Evolutionary conservation across 2,113 vertebrate species (phyloP).

Genomic region (Hassar affinis): DNA sequence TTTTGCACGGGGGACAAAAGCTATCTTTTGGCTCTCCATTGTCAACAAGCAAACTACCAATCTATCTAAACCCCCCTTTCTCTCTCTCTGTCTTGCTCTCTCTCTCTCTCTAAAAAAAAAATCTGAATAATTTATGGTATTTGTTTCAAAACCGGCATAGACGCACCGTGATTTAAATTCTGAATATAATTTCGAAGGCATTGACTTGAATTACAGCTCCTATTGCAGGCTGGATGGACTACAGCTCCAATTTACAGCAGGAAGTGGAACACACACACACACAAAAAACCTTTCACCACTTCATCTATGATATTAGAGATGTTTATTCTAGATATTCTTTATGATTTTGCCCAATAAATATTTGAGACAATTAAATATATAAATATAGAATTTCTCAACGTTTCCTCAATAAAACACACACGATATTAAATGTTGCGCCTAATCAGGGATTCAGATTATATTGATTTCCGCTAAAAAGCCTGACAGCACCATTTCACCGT

Average conservation of each 20-base stretch:
- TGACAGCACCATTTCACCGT: constrained; percentile 3
- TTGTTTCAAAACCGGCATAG: constrained; percentile 51
- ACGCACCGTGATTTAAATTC: constrained; percentile 51
- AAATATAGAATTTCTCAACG: background rate
- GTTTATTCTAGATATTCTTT: background rate
- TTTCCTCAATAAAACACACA: background rate
- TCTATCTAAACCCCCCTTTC: background rate
- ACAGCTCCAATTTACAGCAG: constrained; percentile 10
- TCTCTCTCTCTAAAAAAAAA: constrained; percentile 30
- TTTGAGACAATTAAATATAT: background rate
- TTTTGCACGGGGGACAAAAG: constrained; percentile 24
- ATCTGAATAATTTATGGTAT: constrained; percentile 58
- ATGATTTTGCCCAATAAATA: constrained; percentile 1
- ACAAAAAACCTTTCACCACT: background rate
- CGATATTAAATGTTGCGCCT: background rate
- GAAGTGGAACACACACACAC: background rate
- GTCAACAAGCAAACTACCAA: constrained; percentile 39
- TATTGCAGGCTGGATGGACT: constrained; percentile 32
- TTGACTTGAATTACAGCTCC: constrained; percentile 41
- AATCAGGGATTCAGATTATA: background rate
- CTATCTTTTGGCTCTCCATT: constrained; percentile 27
- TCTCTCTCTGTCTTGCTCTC: constrained; percentile 1
- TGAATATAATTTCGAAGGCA: constrained; percentile 46
- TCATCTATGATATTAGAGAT: background rate
- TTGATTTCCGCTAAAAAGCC: background rate